Evolutionary conservation across 2,113 vertebrate genomes (phyloP), one percentile per base, ranked within the genome.

Genomic region (Gnathonemus longibarbis): DNA sequence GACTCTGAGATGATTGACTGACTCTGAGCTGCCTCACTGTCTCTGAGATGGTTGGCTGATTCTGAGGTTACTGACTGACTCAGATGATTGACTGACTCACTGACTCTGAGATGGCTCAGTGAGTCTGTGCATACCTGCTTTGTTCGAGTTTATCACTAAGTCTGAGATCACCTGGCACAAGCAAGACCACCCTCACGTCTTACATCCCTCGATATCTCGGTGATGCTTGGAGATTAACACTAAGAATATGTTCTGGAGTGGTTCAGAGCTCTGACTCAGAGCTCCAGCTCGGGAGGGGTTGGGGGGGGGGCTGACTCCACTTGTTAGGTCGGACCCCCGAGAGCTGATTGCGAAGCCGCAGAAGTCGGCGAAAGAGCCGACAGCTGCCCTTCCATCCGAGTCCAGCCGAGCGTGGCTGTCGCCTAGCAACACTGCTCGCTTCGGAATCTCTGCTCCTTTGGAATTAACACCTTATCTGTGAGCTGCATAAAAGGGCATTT

Each of bases 401-500:
- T 39, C 50, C 39, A 35, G 15, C 83, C 35, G n/a, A 89, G 53
- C 62, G 39, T 35, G 62, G 48, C 89, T 13, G 88, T 91, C 80
- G 77, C 91, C 87, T 90, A 90, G 91, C 91, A 91, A 91, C 91
- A 49, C 31, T 45, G n/a, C 13, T 49, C 58, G 7, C 88, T 35
- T 49, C 45, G 39, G 88, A 77, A 85, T 48, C 45, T 11, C 53
- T 11, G 45, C 39, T 90, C 58, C 56, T 19, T 84, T 46, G 56
- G 21, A 89, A 89, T 89, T 91, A 86, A 88, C 58, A 31, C n/a
- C 35, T 53, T 66, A 91, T 87, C 88, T 50, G 49, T 56, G 19
- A 24, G 77, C 80, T 85, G 80, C 31, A 85, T 89, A 19, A 24
- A 89, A 86, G n/a, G 62, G 48, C 86, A 91, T 74, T 70, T 86